Evolutionary conservation across 2,888 invertebrate genomes (phyloP).

Genomic region (Drosophila maculinotata): DNA sequence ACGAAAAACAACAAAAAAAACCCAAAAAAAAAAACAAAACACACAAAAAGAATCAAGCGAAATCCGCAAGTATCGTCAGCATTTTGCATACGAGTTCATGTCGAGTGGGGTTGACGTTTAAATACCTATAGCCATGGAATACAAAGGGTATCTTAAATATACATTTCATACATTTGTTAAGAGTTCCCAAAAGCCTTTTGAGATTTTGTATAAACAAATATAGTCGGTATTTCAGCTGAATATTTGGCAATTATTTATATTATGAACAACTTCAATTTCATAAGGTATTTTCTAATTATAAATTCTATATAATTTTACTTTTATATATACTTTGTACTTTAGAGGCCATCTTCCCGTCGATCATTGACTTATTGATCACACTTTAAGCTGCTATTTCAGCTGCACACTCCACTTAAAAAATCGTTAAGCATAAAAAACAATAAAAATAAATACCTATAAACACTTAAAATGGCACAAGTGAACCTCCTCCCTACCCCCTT

Average conservation of each 20-base stretch:
- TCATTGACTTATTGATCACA: background rate
- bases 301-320: background rate
- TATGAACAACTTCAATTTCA: no score
- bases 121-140: slow-evolving; percentile 11
- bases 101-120: slow-evolving; percentile 49
- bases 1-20: slow-evolving; percentile 11
- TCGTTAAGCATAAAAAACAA: slow-evolving; percentile 78
- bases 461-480: slow-evolving; percentile 77
- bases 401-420: slow-evolving; percentile 76
- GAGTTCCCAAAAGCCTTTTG: no score
- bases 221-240: no score
- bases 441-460: slow-evolving; percentile 80
- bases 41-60: slow-evolving; percentile 35
- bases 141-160: slow-evolving; percentile 13
- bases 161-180: background rate
- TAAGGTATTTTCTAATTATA: no score
- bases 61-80: slow-evolving; percentile 45
- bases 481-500: slow-evolving; percentile 9
- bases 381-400: slow-evolving; percentile 39
- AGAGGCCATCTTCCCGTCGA: slow-evolving; percentile 14
- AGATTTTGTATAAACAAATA: background rate
- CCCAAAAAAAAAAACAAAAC: slow-evolving; percentile 18
- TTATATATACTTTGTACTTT: background rate
- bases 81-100: slow-evolving; percentile 64
- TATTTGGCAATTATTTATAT: no score